Evolutionary conservation across 2,113 vertebrate species (phyloP).

Genomic region (Phyllopteryx taeniolatus): DNA sequence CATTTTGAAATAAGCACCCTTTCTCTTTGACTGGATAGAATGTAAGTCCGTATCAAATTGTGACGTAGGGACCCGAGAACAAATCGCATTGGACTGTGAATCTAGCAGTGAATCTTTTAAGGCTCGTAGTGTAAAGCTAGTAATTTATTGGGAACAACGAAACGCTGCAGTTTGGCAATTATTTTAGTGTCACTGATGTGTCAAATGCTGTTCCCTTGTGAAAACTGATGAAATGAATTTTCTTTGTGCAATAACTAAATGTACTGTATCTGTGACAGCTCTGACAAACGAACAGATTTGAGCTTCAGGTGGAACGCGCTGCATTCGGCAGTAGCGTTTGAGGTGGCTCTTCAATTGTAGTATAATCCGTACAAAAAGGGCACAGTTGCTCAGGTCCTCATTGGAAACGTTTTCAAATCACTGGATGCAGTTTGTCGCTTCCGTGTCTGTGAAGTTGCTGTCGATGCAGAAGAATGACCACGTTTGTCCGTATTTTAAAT

Average conservation of each 20-base stretch:
- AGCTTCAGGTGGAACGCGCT: not conserved
- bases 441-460: constrained; percentile 60
- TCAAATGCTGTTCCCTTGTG: not conserved
- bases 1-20: constrained; percentile 33
- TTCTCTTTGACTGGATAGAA: constrained; percentile 20
- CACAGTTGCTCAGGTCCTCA: constrained; percentile 1
- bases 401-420: constrained; percentile 31
- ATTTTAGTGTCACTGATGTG: not conserved
- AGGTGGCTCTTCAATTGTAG: not conserved
- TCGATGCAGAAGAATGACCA: constrained; percentile 40
- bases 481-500: constrained; percentile 41
- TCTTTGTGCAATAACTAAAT: constrained; percentile 1
- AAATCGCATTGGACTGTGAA: constrained; percentile 13
- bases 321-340: not conserved
- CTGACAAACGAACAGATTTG: not conserved
- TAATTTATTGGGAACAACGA: constrained; percentile 7
- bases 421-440: constrained; percentile 18
- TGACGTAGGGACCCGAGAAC: constrained; percentile 20
- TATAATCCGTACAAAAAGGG: constrained; percentile 6
- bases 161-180: constrained; percentile 5
- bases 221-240: not conserved
- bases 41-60: constrained; percentile 20
- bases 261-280: not conserved
- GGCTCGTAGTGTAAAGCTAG: not conserved
- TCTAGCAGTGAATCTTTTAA: not conserved